Base-by-base conservation (phyloP, 2,888 invertebrate genomes). In the Drosophila siamana region DNA sequence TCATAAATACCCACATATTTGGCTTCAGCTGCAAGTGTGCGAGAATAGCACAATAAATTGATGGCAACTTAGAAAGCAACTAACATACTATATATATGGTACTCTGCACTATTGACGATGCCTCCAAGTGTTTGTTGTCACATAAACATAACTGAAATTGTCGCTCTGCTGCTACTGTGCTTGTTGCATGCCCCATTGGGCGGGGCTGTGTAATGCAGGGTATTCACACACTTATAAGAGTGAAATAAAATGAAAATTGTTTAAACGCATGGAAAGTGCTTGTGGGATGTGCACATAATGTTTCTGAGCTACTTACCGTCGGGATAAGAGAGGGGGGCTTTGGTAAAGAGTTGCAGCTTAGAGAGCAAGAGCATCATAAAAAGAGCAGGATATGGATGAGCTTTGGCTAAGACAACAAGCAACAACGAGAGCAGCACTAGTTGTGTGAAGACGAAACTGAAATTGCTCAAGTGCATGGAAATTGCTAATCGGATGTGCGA, bases 211-310 rank as follows among this genome's bases (percentile, higher is more conserved):
- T 30, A 22, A 19, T n/a, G 15, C n/a, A 40, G 69, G 74, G 65
- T 62, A 76, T 69, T 46, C 28, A 15, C 41, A 66, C 61, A 78
- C 68, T 63, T 56, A 57, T 50, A 73, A 65, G 78, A 82, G 76
- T 62, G 73, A 78, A 75, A 78, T 71, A 69, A 69, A 77, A 74
- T 69, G 88, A 69, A 88, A 88, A 84, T 84, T 84, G 88, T 75
- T 84, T 86, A 84, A 84, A 80, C 86, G 88, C 88, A 84, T 84
- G 83, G 83, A 84, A 84, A 84, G 88, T 86, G 86, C 88, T 88
- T 69, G 75, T 71, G 79, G 79, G 78, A 66, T 74, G 65, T 73
- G 74, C 66, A 59, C 78, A 75, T 75, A 62, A 78, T 78, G 64
- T 78, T 78, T 33, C 30, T 54, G 60, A 73, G 74, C 78, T 64